Evolutionary conservation across 1,140 invertebrate species (phyloP), one percentile per base, ranked within the genome.

Genomic region (Hycleus cichorii): DNA sequence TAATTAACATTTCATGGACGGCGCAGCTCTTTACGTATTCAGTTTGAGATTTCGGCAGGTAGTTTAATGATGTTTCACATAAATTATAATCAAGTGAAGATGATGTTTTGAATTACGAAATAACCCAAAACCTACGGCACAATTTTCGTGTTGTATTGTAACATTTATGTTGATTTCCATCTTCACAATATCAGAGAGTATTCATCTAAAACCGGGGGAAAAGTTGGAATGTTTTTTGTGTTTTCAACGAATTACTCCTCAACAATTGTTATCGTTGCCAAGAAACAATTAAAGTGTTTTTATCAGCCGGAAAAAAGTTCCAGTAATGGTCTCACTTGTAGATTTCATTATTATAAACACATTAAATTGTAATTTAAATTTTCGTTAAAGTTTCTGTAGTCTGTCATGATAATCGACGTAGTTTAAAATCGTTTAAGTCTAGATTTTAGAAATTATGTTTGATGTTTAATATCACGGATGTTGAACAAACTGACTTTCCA

Each of bases 41-140:
- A 52, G 57, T 58, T 58, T 58, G 49, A 32, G 48, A 58, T 48
- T 48, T 58, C 44, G 42, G 57, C 43, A 58, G 49, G 49, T 45
- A 32, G 51, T 45, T 58, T 58, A 58, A 58, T 58, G 57, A 58
- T 49, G 49, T 45, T 39, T 42, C 49, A 46, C 49, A 58, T 58
- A 58, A 58, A 58, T 58, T 58, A 58, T 58, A 58, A 58, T 58
- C 43, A 52, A 58, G 49, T 52, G 44, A 52, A 52, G 57, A 52
- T 58, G 57, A 58, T 58, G 56, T 40, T 46, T 52, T 38, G 57
- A 45, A 53, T 58, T 52, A 39, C 51, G 45, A 49, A 18, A 18
- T 18, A 18, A 18, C 18, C 18, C 18, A 18, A 18, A 18, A 18
- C 18, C 18, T 18, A 18, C 18, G 18, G 18, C 18, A 18, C 18